Conservation (phyloP, 2,797 vertebrate genomes). For the Lacerta bilineata region DNA sequence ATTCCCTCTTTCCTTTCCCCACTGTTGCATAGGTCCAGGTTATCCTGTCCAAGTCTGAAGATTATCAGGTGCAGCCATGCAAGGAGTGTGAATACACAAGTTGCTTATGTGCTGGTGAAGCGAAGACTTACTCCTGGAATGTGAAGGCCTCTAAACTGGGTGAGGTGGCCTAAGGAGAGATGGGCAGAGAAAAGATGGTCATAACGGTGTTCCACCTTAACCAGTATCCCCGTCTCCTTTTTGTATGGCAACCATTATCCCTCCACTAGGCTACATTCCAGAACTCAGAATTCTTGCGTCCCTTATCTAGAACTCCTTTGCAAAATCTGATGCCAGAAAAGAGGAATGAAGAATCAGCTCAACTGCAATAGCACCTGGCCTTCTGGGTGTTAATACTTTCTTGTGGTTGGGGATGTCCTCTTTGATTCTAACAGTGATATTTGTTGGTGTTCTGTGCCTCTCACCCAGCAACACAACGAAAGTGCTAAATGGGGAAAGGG, state of each 20-base stretch:
- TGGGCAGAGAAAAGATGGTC: neutral
- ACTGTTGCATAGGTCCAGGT: constrained; percentile 72
- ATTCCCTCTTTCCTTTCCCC: neutral
- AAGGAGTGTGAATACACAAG: constrained; percentile 68
- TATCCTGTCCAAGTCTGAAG: constrained; percentile 67
- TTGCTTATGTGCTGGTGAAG: constrained; percentile 82
- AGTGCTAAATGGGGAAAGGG: neutral
- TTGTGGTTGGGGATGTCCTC: neutral
- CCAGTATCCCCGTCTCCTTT: neutral
- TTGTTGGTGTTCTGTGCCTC: neutral
- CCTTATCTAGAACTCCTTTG: no score
- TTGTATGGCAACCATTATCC: neutral
- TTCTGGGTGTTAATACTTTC: neutral
- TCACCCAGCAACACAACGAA: neutral
- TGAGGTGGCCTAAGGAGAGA: constrained; percentile 43
- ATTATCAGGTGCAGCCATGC: constrained; percentile 69
- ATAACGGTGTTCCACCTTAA: rapidly evolving
- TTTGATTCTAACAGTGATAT: neutral
- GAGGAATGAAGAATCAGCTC: neutral
- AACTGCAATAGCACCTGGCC: neutral
- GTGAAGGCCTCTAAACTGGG: constrained; percentile 74
- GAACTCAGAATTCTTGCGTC: neutral
- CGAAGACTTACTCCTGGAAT: constrained; percentile 81
- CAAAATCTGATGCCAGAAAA: neutral
- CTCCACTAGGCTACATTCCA: neutral